Evolutionary conservation across 1,140 invertebrate genomes (phyloP).

Genomic region (Plutomurus gul): DNA sequence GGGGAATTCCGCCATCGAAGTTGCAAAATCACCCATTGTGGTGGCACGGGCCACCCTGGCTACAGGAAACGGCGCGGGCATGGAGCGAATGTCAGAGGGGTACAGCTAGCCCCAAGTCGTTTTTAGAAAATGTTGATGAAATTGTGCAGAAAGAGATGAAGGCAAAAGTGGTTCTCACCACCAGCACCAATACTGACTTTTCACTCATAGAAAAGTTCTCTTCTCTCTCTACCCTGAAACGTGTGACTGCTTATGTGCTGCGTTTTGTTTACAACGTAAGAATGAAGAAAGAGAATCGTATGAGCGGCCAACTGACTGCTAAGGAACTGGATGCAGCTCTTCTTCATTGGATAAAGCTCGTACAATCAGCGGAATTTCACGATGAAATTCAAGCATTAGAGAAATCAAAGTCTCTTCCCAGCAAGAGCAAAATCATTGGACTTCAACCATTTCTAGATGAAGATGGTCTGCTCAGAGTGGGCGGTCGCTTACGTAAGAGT

Average conservation of each 20-base stretch:
- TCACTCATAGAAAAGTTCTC: neutral
- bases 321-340: neutral
- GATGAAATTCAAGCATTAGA: neutral
- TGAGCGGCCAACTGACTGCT: neutral
- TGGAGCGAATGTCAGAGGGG: no score
- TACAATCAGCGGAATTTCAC: neutral
- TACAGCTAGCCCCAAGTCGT: no score
- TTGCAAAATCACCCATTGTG: neutral
- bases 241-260: neutral
- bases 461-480: constrained; percentile 57
- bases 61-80: no score
- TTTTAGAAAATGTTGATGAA: no score
- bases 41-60: constrained; percentile 17
- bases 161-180: no score
- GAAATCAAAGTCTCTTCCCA: constrained; percentile 4
- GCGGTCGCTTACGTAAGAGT: constrained; percentile 56
- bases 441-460: constrained; percentile 59
- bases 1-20: neutral
- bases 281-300: neutral
- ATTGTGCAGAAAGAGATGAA: no score
- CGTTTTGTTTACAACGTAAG: neutral
- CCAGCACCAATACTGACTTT: no score
- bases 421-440: constrained; percentile 33
- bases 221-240: neutral
- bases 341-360: neutral